A percentile compares a stretch with the other conserved stretches of the same genome.
phyloP scores from a whole-genome alignment of 2,113 vertebrate species.

The Parus major region DNA sequence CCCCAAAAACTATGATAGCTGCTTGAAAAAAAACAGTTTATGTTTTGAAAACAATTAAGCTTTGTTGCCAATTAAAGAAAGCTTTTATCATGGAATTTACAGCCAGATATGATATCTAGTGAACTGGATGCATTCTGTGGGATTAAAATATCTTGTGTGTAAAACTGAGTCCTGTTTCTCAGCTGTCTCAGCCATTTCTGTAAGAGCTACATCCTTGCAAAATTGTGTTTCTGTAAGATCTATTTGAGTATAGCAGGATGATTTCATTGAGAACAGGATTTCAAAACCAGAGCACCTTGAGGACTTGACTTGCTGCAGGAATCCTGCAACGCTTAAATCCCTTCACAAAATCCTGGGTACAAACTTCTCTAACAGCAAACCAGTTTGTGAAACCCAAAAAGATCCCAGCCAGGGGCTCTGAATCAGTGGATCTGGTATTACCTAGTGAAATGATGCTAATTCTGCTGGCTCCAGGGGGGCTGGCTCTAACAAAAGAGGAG shows the following conservation, averaged over 20 bases:
- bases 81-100: neutral
- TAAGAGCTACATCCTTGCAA: neutral
- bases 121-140: neutral
- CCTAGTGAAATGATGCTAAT: neutral
- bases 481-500: neutral
- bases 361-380: neutral
- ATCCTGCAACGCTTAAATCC: neutral
- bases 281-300: neutral
- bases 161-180: neutral
- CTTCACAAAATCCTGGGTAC: neutral
- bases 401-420: neutral
- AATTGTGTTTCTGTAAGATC: neutral
- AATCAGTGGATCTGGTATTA: neutral
- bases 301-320: neutral
- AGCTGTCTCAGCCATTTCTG: neutral
- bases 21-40: neutral
- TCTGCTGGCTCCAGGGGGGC: neutral
- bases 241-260: neutral
- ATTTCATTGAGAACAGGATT: neutral
- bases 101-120: neutral
- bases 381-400: neutral
- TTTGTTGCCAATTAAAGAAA: neutral
- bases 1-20: fast-evolving
- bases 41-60: neutral
- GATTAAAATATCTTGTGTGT: neutral